Percentiles rank a stretch among this genome's conserved stretches.
Conservation (phyloP, 2,888 invertebrate genomes). For the Alloscopus bannaensis region DNA sequence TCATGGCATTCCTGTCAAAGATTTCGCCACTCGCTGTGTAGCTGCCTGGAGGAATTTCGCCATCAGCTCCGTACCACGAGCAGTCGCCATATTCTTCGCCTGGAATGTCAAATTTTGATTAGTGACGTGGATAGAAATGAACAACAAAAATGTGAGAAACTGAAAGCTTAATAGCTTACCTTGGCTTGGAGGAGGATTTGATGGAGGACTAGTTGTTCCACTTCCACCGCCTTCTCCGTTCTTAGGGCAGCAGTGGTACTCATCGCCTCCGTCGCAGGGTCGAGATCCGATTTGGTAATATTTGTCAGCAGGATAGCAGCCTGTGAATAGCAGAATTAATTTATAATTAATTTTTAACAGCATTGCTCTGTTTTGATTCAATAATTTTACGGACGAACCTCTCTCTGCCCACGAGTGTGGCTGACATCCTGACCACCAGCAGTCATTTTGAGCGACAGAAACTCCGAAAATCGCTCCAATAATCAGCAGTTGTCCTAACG, state of each 20-base stretch:
- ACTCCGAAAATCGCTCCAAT: neutral
- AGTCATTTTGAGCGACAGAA: too few relatives aligned
- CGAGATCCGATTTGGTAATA: too few relatives aligned
- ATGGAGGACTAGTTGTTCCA: neutral
- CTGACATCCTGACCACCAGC: constrained; percentile 17
- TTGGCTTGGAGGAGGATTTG: neutral
- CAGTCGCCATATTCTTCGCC: constrained; percentile 43
- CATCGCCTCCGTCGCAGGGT: neutral
- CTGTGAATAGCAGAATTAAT: too few relatives aligned
- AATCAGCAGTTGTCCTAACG: too few relatives aligned
- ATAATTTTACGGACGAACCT: too few relatives aligned
- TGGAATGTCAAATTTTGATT: neutral
- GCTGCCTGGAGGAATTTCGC: constrained; percentile 67
- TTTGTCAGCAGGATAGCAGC: neutral
- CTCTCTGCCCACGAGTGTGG: neutral
- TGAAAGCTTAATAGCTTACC: neutral
- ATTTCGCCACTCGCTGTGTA: constrained; percentile 60
- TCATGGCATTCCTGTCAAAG: constrained; percentile 63
- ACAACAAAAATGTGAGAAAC: neutral
- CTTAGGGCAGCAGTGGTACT: neutral
- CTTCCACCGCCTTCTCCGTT: neutral
- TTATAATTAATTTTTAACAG: too few relatives aligned
- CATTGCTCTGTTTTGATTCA: too few relatives aligned
- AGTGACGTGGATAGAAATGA: neutral
- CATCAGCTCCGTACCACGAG: constrained; percentile 65